Evolutionary conservation across 2,888 invertebrate genomes (phyloP).

Genomic region (Penaeus monodon): DNA sequence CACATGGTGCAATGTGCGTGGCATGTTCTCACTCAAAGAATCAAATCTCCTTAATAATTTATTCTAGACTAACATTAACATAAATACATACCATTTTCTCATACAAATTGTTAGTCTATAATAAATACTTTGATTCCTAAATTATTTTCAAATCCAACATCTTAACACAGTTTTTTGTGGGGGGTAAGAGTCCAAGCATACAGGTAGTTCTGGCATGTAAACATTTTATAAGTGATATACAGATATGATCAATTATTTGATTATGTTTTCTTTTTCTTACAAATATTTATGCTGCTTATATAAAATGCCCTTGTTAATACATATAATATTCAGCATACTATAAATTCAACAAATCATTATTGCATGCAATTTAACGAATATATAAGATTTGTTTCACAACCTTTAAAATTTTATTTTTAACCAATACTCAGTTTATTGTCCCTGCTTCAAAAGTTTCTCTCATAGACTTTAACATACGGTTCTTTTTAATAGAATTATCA

Average conservation of each 20-base stretch:
- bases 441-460: slow-evolving; percentile 61
- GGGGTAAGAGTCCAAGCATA: no score
- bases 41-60: slow-evolving; percentile 21
- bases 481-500: slow-evolving; percentile 44
- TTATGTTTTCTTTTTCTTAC: no score
- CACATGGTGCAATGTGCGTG: no score
- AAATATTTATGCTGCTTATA: no score
- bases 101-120: slow-evolving; percentile 33
- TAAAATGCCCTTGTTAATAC: no score
- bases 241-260: no score
- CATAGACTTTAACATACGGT: slow-evolving; percentile 60
- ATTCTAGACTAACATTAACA: slow-evolving; percentile 37
- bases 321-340: no score
- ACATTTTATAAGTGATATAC: no score
- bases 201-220: no score
- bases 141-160: neutral
- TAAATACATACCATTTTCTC: slow-evolving; percentile 19
- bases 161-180: neutral
- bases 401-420: neutral
- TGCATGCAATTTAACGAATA: slow-evolving; percentile 30
- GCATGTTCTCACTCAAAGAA: neutral
- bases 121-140: slow-evolving; percentile 42
- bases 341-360: slow-evolving; percentile 7
- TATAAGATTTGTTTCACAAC: neutral
- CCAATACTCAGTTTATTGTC: slow-evolving; percentile 32